A percentile compares a stretch with the other conserved stretches of the same genome.
These are phyloP conservation scores for Philhelius pedissequus DNA, from an alignment of 2,888 invertebrate species.

Conservation along the genomic window DNA sequence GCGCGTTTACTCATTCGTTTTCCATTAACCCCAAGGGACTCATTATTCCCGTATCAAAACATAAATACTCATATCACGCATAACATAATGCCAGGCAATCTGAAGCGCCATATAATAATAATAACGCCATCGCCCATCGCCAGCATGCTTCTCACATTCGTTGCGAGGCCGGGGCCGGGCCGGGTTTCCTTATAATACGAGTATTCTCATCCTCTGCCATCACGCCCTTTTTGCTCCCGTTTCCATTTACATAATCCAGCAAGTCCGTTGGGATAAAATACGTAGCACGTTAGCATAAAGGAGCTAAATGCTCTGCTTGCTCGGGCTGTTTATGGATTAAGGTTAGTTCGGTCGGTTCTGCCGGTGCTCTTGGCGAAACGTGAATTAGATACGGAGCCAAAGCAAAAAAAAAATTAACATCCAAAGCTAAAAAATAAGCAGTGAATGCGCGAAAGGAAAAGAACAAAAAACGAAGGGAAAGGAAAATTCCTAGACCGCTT, in stretches of 20 bases:
- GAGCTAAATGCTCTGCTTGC: constrained; percentile 16
- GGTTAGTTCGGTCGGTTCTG: neutral
- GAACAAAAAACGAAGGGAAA: neutral
- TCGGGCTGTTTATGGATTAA: neutral
- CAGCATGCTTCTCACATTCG: neutral
- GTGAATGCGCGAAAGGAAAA: neutral
- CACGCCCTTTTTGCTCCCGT: constrained; percentile 21
- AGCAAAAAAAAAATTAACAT: neutral
- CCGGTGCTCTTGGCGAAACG: neutral
- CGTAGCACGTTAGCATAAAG: constrained; percentile 29
- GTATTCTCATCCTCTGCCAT: neutral
- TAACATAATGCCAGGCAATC: constrained; percentile 51
- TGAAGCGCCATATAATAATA: constrained; percentile 61
- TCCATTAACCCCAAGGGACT: constrained; percentile 57
- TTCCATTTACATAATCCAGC: constrained; percentile 57
- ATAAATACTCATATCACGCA: constrained; percentile 53
- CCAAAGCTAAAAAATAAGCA: constrained; percentile 6
- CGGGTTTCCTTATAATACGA: neutral
- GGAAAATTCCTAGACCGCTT: constrained; percentile 37
- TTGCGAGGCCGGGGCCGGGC: neutral
- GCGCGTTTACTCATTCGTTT: constrained; percentile 30
- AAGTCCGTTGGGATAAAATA: constrained; percentile 51
- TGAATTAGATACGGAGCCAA: constrained; percentile 43
- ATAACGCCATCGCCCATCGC: constrained; percentile 38
- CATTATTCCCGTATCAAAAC: constrained; percentile 57